Percentiles rank a stretch among this genome's conserved stretches.
These are phyloP conservation scores for Oceanites oceanicus DNA, from an alignment of 2,113 vertebrate species.

Conservation along the genomic window DNA sequence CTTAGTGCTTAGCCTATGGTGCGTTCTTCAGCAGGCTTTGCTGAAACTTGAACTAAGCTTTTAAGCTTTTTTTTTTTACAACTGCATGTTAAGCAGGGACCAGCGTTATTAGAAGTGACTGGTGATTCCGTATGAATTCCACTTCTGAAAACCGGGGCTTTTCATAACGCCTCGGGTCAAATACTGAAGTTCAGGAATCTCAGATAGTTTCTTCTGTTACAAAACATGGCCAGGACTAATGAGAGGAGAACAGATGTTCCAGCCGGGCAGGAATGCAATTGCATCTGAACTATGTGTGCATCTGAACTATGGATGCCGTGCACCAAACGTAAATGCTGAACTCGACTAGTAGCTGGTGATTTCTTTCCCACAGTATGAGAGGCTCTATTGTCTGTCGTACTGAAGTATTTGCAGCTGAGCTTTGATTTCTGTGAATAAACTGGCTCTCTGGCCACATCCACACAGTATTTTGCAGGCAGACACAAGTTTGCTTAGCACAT, in stretches of 20 bases:
- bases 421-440: neutral
- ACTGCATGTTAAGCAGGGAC: neutral
- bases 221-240: neutral
- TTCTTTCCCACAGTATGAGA: neutral
- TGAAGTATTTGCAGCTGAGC: constrained; percentile 29
- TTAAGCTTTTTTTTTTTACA: neutral
- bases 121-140: neutral
- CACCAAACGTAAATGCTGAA: neutral
- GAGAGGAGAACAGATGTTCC: constrained; percentile 33
- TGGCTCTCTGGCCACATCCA: neutral
- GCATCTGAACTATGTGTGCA: neutral
- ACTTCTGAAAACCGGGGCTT: neutral
- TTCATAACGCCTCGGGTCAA: neutral
- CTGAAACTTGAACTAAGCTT: neutral
- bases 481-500: neutral
- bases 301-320: neutral
- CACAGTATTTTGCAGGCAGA: neutral
- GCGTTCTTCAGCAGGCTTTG: neutral
- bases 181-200: neutral
- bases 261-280: neutral
- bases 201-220: constrained; percentile 22
- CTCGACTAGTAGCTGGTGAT: neutral
- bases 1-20: accelerated
- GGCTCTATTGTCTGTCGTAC: neutral
- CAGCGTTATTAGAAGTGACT: neutral